phyloP scores from a whole-genome alignment of 2,797 vertebrate species.

The Coendou prehensilis region DNA sequence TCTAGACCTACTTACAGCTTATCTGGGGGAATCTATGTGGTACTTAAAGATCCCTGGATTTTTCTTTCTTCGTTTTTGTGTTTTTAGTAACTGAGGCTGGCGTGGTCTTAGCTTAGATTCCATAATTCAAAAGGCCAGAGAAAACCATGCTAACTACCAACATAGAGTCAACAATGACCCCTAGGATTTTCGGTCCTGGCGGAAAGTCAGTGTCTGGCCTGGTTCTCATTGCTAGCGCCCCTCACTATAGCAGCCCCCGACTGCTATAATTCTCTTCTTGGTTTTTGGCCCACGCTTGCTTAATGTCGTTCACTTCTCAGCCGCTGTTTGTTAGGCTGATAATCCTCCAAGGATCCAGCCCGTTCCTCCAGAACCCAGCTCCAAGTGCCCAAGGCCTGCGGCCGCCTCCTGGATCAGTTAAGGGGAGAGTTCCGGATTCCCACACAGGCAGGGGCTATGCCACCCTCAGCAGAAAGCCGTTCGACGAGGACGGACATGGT shows the following conservation, averaged over 20 bases:
- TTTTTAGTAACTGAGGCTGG: not conserved
- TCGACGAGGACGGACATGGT: not conserved
- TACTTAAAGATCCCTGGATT: not conserved
- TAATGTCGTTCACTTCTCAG: not conserved
- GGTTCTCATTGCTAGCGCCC: not conserved
- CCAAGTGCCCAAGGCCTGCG: not conserved
- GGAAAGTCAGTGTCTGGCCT: not conserved
- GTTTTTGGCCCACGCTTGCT: not conserved
- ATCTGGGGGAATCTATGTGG: too few relatives aligned
- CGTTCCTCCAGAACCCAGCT: not conserved
- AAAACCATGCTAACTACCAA: not conserved
- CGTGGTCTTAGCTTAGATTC: not conserved
- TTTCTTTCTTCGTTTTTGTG: not conserved
- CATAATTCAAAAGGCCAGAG: not conserved
- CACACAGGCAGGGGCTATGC: not conserved
- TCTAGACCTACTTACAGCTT: not conserved
- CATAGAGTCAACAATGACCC: not conserved
- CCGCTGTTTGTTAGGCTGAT: not conserved
- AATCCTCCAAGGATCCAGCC: not conserved
- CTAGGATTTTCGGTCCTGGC: not conserved
- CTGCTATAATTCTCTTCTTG: not conserved
- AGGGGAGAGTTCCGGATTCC: not conserved
- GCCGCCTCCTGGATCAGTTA: not conserved
- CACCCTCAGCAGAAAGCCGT: not conserved
- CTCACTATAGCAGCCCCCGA: not conserved